Conservation (phyloP, 2,113 vertebrate species). For the Steatornis caripensis region DNA sequence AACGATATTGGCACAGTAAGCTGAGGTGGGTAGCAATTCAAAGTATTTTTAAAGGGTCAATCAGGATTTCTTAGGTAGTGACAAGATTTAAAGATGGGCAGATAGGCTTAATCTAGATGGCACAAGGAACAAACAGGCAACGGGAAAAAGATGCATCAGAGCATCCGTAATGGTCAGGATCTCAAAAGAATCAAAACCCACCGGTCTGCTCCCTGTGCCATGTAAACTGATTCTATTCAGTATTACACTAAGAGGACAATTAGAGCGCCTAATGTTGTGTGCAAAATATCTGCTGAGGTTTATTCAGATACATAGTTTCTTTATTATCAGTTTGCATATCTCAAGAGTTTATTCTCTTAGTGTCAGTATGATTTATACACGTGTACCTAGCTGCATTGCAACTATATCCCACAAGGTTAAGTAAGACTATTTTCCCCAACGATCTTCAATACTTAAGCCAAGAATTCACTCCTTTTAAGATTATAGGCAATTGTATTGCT, state of each 20-base stretch:
- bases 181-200: background rate
- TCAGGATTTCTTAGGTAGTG: background rate
- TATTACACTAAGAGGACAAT: background rate
- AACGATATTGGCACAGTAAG: background rate
- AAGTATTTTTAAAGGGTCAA: background rate
- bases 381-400: background rate
- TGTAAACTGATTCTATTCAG: background rate
- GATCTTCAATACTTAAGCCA: background rate
- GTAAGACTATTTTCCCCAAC: background rate
- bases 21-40: background rate
- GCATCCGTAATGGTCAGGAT: background rate
- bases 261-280: background rate
- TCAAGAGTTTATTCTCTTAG: background rate
- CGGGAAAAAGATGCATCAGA: background rate
- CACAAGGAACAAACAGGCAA: background rate
- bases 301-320: background rate
- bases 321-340: background rate
- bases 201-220: background rate
- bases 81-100: background rate
- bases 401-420: background rate
- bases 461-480: background rate
- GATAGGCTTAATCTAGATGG: background rate
- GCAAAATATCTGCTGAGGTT: background rate
- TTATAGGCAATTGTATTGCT: background rate
- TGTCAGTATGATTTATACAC: background rate